Evolutionary conservation across 2,113 vertebrate species (phyloP), one percentile per base, ranked within the genome.

Genomic region (Meles meles): DNA sequence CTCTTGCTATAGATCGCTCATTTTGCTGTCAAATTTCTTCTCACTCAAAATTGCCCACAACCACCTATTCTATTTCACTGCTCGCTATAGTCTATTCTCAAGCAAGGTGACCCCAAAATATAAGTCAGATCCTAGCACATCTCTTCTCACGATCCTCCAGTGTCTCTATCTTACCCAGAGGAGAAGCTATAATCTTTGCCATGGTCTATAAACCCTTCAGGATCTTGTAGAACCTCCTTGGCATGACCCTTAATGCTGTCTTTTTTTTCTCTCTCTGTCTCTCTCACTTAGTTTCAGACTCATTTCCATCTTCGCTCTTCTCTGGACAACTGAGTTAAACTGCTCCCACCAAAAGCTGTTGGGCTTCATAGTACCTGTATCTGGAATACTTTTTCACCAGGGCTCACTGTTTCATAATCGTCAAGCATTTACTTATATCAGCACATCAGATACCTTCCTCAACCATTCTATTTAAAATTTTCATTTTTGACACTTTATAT

Each of bases 121-220:
- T 77, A 34, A 94, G 29, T 63, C 23, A 15, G 52, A 52, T n/a
- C 11, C 4, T 42, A 23, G 1, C 7, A 4, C 3, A 17, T 3
- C 9, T 85, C 25, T 93, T 39, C 25, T 67, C 8, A 6, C 11
- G 55, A 14, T 6, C 20, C 20, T 37, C n/a, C 18, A 47, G 6
- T 23, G 5, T 25, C 94, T 86, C 11, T 42, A 15, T 47, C 31
- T 47, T n/a, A 31, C 44, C 65, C 27, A 86, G 20, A 71, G 31
- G 12, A 71, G 14, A 77, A 90, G 47, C 3, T 21, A 17, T 74
- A 55, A 57, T 20, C 17, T 14, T 93, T 61, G 63, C 15, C 5
- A 14, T 5, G 7, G 18, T 25, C 23, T 6, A 0, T 7, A 5
- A 3, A 0, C 4, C 7, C 27, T 69, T 3, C 12, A 65, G 5